Evolutionary conservation across 2,888 invertebrate genomes (phyloP).

Genomic region (Nemapogon koenigi): DNA sequence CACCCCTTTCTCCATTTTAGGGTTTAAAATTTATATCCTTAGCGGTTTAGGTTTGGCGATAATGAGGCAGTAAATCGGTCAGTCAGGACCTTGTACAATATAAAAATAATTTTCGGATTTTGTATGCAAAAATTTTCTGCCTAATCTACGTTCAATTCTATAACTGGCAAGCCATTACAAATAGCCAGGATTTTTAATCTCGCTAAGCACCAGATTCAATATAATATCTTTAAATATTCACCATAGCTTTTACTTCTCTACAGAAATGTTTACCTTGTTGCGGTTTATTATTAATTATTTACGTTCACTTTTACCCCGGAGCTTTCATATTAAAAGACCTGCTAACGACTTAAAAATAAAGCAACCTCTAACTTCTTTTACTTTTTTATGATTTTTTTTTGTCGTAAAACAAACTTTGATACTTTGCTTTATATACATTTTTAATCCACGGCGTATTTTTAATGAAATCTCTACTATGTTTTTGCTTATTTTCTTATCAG

Average conservation of each 20-base stretch:
- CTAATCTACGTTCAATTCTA: too few relatives aligned
- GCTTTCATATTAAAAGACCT: conserved; percentile 29
- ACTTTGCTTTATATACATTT: conserved; percentile 1
- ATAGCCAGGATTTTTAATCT: too few relatives aligned
- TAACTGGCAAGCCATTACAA: too few relatives aligned
- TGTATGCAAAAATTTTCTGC: too few relatives aligned
- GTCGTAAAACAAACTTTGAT: conserved; percentile 3
- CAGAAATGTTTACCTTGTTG: conserved; percentile 19
- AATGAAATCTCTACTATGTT: too few relatives aligned
- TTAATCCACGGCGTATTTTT: neutral
- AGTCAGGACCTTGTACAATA: too few relatives aligned
- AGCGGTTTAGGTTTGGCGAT: too few relatives aligned
- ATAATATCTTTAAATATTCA: conserved; percentile 30
- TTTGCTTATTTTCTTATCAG: too few relatives aligned
- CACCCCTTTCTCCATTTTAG: too few relatives aligned
- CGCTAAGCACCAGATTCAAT: conserved; percentile 1
- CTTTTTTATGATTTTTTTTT: conserved; percentile 8
- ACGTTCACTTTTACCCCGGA: conserved; percentile 23
- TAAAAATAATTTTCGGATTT: too few relatives aligned
- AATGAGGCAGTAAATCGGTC: too few relatives aligned
- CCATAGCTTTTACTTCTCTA: conserved; percentile 28
- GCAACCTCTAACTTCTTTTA: conserved; percentile 19
- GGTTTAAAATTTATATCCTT: too few relatives aligned
- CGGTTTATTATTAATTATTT: conserved; percentile 37
- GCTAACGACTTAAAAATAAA: conserved; percentile 24